Conservation (phyloP, 1,140 invertebrate genomes). For the Drosophila sechellia region DNA sequence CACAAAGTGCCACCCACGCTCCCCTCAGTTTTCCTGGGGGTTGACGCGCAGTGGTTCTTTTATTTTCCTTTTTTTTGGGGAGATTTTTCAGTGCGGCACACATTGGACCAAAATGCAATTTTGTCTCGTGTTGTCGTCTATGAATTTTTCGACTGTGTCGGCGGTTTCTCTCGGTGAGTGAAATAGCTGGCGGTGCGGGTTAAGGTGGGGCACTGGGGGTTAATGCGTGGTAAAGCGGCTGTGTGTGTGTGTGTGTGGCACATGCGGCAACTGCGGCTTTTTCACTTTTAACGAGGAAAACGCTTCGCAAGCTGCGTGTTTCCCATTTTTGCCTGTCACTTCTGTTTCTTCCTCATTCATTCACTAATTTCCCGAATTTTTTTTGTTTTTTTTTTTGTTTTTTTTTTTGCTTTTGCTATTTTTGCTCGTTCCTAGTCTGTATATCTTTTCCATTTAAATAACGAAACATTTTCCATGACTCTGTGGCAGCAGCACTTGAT, state of each 20-base stretch:
- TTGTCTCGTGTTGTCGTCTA: conserved; percentile 80
- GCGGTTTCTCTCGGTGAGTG: conserved; percentile 39
- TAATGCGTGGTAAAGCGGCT: neutral
- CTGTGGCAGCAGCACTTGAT: conserved; percentile 22
- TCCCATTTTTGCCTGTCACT: conserved; percentile 67
- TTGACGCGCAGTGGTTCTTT: conserved; percentile 46
- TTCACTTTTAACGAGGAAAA: conserved; percentile 76
- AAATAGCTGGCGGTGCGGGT: neutral
- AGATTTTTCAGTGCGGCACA: conserved; percentile 49
- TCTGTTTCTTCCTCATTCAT: conserved; percentile 15
- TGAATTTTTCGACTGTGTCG: conserved; percentile 72
- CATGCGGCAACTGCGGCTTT: conserved; percentile 79
- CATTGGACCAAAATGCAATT: conserved; percentile 75
- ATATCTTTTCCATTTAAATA: conserved; percentile 58
- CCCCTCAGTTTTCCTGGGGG: conserved; percentile 33
- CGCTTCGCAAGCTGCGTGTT: conserved; percentile 65
- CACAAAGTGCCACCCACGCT: conserved; percentile 9
- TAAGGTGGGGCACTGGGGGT: conserved; percentile 6
- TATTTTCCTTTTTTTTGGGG: conserved; percentile 5
- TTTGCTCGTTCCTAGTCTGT: neutral
- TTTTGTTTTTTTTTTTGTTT: neutral
- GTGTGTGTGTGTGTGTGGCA: conserved; percentile 26
- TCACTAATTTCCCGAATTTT: neutral
- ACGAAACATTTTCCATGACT: conserved; percentile 42
- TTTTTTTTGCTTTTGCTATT: conserved; percentile 4